Conservation (phyloP, 2,888 invertebrate species). For the Alviniconcha strummeri region DNA sequence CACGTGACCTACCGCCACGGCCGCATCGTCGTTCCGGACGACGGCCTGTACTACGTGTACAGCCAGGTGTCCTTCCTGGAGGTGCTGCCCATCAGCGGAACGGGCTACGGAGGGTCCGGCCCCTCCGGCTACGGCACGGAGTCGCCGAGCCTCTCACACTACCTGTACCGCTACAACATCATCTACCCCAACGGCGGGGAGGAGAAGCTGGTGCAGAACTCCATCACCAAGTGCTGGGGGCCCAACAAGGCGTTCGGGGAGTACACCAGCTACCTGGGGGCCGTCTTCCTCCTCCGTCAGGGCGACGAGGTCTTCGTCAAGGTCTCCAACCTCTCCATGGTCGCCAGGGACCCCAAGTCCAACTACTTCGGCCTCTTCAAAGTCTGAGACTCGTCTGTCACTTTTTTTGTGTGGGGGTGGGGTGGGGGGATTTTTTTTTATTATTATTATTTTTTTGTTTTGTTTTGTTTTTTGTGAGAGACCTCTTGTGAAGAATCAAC, state of each 20-base stretch:
- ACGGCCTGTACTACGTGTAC: slow-evolving; percentile 66
- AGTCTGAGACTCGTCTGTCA: slow-evolving; percentile 32
- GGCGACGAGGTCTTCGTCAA: slow-evolving; percentile 67
- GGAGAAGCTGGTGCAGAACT: slow-evolving; percentile 64
- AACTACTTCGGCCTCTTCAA: slow-evolving; percentile 67
- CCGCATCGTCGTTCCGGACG: slow-evolving; percentile 61
- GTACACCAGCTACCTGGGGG: slow-evolving; percentile 67
- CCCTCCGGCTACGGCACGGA: slow-evolving; percentile 27
- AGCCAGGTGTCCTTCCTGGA: slow-evolving; percentile 39
- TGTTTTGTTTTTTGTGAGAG: too few relatives aligned
- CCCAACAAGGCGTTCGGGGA: slow-evolving; percentile 63
- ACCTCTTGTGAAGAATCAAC: too few relatives aligned
- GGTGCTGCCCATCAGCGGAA: not conserved
- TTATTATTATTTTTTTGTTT: too few relatives aligned
- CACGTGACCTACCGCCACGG: slow-evolving; percentile 60
- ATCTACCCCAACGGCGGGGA: slow-evolving; percentile 65
- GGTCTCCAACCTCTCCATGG: slow-evolving; percentile 63
- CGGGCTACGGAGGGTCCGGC: not conserved
- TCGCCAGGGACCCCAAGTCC: slow-evolving; percentile 60
- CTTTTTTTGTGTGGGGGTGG: not conserved
- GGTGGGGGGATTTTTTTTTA: too few relatives aligned
- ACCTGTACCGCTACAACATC: slow-evolving; percentile 62
- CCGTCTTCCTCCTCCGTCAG: slow-evolving; percentile 63
- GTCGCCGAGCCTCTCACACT: slow-evolving; percentile 57
- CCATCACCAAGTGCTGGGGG: slow-evolving; percentile 65